Evolutionary conservation across 2,113 vertebrate genomes (phyloP).

Genomic region (Crypturellus undulatus): DNA sequence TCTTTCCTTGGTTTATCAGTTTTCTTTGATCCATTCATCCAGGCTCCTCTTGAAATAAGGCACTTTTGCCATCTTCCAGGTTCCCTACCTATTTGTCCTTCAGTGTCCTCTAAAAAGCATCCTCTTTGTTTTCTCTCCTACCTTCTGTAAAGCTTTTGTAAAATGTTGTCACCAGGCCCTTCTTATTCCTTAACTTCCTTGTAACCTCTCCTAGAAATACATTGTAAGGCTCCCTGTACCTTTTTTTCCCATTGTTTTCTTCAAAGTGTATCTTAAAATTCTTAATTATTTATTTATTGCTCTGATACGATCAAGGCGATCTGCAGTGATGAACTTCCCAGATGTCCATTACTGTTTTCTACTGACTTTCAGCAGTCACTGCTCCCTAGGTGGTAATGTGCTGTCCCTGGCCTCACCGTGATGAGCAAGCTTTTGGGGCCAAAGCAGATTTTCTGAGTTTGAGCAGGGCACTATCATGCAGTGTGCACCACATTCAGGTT

Average conservation of each 20-base stretch:
- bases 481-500: neutral
- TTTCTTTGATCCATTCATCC: neutral
- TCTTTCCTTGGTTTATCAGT: neutral
- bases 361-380: rapidly evolving
- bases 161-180: neutral
- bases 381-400: neutral
- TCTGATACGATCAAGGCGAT: neutral
- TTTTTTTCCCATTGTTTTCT: neutral
- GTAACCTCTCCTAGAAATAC: neutral
- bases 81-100: neutral
- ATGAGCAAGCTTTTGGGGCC: neutral
- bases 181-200: neutral
- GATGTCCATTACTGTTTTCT: neutral
- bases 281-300: neutral
- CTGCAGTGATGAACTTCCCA: neutral
- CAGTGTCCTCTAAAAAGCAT: neutral
- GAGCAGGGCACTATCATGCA: neutral
- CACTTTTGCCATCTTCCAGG: neutral
- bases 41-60: neutral
- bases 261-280: neutral
- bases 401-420: neutral
- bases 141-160: neutral
- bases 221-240: neutral
- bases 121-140: neutral
- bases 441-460: neutral